phyloP scores from a whole-genome alignment of 2,888 invertebrate genomes.

The Labia minor region DNA sequence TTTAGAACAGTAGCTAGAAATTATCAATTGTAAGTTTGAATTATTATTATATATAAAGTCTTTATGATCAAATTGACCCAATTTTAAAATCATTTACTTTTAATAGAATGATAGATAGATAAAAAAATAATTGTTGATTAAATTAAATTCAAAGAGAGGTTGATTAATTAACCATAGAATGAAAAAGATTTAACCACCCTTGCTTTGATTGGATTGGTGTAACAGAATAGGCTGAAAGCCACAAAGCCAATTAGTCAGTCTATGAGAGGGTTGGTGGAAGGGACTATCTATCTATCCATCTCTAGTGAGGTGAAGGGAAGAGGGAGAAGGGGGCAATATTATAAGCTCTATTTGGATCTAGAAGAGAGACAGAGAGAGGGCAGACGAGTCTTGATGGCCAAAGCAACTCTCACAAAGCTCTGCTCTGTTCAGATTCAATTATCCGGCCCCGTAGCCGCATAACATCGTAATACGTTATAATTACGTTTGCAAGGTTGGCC shows the following conservation, averaged over 20 bases:
- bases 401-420: not conserved
- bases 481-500: slow-evolving; percentile 13
- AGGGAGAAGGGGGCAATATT: too few species aligned
- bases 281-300: not conserved
- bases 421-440: slow-evolving; percentile 2
- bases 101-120: too few species aligned
- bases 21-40: too few species aligned
- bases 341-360: slow-evolving; percentile 8
- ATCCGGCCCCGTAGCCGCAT: not conserved
- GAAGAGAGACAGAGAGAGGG: not conserved
- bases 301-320: too few species aligned
- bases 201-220: not conserved
- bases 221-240: not conserved
- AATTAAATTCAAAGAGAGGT: too few species aligned
- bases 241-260: not conserved
- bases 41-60: too few species aligned
- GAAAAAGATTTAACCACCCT: not conserved
- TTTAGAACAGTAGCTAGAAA: too few species aligned
- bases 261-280: not conserved
- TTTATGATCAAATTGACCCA: too few species aligned
- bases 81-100: too few species aligned
- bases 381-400: not conserved
- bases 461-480: slow-evolving; percentile 13
- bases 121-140: too few species aligned
- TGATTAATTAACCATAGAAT: too few species aligned